Percentiles rank a stretch among this genome's conserved stretches.
phyloP scores from a whole-genome alignment of 2,797 vertebrate species.

The Sitta carolinensis region DNA sequence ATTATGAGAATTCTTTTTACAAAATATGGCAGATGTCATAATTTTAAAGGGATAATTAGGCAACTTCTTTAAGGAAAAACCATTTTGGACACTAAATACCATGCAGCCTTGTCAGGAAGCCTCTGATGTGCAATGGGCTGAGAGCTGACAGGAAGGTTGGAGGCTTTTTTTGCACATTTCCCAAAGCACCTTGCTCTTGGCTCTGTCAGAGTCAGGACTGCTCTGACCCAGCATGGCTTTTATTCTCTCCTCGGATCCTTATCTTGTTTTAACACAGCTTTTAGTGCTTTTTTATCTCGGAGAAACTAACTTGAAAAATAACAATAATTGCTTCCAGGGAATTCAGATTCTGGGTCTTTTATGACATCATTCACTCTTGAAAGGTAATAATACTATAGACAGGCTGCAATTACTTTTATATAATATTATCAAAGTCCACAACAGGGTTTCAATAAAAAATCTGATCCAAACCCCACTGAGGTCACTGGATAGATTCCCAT shows the following conservation, averaged over 20 bases:
- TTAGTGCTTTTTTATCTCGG: not conserved
- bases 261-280: constrained; percentile 43
- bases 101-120: not conserved
- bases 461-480: constrained; percentile 7
- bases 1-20: not conserved
- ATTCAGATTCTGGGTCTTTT: not conserved
- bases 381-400: not conserved
- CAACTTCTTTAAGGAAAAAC: not conserved
- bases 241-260: constrained; percentile 18
- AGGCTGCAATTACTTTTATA: constrained; percentile 13
- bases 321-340: constrained; percentile 10
- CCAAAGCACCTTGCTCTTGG: not conserved
- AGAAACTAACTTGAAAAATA: constrained; percentile 33
- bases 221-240: not conserved
- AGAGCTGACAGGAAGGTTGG: constrained; percentile 2
- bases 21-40: not conserved
- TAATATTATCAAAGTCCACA: constrained; percentile 20
- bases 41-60: not conserved
- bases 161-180: not conserved
- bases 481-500: constrained; percentile 25
- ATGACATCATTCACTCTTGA: constrained; percentile 14
- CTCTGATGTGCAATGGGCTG: not conserved
- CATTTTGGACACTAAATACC: not conserved
- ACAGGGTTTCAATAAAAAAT: not conserved
- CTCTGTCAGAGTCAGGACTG: not conserved